Evolutionary conservation across 2,797 vertebrate species (phyloP).

Genomic region (Parotocinclus haroldoi): DNA sequence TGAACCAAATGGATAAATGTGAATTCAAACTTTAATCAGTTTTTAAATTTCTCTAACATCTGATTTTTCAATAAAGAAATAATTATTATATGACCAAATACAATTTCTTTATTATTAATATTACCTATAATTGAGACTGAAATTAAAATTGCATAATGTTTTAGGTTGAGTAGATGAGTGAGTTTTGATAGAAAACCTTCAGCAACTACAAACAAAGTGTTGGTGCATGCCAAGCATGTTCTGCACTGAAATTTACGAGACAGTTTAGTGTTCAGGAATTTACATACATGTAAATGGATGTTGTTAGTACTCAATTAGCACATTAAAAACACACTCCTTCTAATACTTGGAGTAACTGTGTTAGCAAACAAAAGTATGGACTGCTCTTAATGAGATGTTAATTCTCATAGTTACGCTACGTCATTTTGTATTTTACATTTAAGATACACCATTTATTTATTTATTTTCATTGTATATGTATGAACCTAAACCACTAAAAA

Average conservation of each 20-base stretch:
- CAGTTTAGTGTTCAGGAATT: conserved; percentile 59
- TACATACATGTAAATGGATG: conserved; percentile 58
- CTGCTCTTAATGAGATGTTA: background rate
- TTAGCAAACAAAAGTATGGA: conserved; percentile 18
- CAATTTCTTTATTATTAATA: too few species aligned
- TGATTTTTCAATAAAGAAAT: too few species aligned
- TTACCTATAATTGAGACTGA: too few species aligned
- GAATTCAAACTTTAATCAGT: too few species aligned
- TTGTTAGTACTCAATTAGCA: conserved; percentile 68
- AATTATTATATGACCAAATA: too few species aligned
- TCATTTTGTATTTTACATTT: too few species aligned
- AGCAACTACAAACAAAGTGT: conserved; percentile 27
- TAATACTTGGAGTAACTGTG: conserved; percentile 14
- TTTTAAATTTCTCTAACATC: too few species aligned
- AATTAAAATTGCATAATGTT: conserved; percentile 29
- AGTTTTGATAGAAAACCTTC: conserved; percentile 11
- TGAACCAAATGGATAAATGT: too few species aligned
- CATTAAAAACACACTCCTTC: conserved; percentile 53
- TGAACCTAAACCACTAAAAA: too few species aligned
- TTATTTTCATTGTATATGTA: too few species aligned
- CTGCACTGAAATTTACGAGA: conserved; percentile 64
- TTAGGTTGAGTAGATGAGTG: conserved; percentile 17
- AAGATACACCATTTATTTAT: too few species aligned
- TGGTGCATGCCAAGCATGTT: conserved; percentile 48
- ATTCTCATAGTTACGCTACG: too few species aligned